Conservation (phyloP, 2,113 vertebrate species). For the Osmerus eperlanus region DNA sequence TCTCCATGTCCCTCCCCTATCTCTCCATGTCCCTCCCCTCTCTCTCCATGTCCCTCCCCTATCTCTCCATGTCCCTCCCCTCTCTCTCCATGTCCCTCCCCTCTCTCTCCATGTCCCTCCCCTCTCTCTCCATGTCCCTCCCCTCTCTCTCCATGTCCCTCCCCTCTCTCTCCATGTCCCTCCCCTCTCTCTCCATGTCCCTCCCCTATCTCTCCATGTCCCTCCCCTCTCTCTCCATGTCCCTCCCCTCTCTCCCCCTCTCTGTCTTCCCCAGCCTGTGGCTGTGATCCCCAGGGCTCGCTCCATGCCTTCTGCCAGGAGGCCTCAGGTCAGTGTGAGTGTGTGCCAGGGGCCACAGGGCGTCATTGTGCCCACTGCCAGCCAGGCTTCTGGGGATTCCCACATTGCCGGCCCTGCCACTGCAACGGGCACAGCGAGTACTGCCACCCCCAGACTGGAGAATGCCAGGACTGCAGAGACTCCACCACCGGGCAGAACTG, state of each 20-base stretch:
- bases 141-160: neutral
- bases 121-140: too few species aligned
- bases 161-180: slow-evolving; percentile 10
- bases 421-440: slow-evolving; percentile 87
- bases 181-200: too few species aligned
- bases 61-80: neutral
- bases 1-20: too few species aligned
- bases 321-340: slow-evolving; percentile 85
- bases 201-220: neutral
- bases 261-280: slow-evolving; percentile 72
- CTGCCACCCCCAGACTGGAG: slow-evolving; percentile 81
- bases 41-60: neutral
- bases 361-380: slow-evolving; percentile 88
- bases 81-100: neutral
- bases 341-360: slow-evolving; percentile 77
- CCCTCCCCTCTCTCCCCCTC: slow-evolving; percentile 11
- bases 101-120: neutral
- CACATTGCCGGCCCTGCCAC: slow-evolving; percentile 84
- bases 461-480: slow-evolving; percentile 86
- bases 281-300: slow-evolving; percentile 81
- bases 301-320: slow-evolving; percentile 78
- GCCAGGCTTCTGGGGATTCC: slow-evolving; percentile 91
- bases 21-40: too few species aligned
- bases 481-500: slow-evolving; percentile 85
- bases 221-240: neutral